These are phyloP conservation scores for Calyptomena viridis DNA, from an alignment of 2,113 vertebrate species.

Conservation along the genomic window DNA sequence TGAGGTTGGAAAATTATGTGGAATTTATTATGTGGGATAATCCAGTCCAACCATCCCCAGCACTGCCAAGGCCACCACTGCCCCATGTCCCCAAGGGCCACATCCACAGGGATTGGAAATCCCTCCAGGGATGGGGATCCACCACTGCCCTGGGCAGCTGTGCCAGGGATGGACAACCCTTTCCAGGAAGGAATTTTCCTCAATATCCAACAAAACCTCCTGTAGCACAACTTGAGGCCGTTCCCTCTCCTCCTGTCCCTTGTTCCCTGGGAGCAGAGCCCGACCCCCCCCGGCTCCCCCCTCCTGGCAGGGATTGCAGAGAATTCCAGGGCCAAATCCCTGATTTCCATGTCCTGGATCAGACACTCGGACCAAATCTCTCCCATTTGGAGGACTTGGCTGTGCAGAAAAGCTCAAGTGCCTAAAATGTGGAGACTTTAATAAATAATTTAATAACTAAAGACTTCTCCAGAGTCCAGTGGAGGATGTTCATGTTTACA, in stretches of 20 bases:
- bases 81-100: background rate
- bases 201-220: background rate
- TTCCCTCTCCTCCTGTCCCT: background rate
- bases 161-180: background rate
- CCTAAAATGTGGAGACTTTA: background rate
- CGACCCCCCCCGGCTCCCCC: background rate
- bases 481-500: background rate
- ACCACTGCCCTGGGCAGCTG: no score
- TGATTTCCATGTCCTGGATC: background rate
- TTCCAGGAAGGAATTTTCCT: background rate
- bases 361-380: background rate
- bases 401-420: accelerated
- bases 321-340: background rate
- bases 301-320: background rate
- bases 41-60: accelerated
- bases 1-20: background rate
- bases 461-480: background rate
- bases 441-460: background rate
- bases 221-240: background rate
- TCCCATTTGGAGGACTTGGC: background rate
- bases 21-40: background rate
- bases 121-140: background rate
- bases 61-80: background rate
- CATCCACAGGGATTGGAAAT: background rate
- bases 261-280: background rate